Conservation (phyloP, 2,113 vertebrate genomes). For the Nyctereutes procyonoides region DNA sequence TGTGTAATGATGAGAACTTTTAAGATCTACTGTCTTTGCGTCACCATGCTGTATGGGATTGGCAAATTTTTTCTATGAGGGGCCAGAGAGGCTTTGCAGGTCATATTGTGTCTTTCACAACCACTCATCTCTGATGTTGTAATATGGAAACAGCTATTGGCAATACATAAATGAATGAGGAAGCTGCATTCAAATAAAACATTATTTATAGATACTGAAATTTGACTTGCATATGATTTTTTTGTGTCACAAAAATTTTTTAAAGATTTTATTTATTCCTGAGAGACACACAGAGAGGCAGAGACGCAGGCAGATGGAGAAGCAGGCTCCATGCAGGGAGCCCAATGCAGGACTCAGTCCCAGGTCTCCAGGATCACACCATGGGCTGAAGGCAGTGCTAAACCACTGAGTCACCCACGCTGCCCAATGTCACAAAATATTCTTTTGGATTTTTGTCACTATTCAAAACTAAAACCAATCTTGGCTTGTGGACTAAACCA, state of each 20-base stretch:
- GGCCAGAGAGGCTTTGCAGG: neutral
- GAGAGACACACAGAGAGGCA: neutral
- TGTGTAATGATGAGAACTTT: neutral
- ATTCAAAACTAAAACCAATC: neutral
- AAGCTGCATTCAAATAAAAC: neutral
- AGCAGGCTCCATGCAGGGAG: neutral
- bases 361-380: neutral
- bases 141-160: neutral
- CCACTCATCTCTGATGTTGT: neutral
- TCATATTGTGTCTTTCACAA: accelerated
- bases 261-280: neutral
- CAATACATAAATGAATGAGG: neutral
- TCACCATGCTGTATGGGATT: neutral
- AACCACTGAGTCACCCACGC: neutral
- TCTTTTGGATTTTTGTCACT: neutral
- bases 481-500: neutral
- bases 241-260: neutral
- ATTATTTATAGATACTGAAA: neutral
- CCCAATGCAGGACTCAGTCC: neutral
- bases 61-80: neutral
- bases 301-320: neutral
- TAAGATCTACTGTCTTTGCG: neutral
- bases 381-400: accelerated
- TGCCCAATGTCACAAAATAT: neutral
- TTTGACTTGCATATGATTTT: neutral